These are phyloP conservation scores for Stenoptilia bipunctidactyla DNA, from an alignment of 2,888 invertebrate species.

Conservation along the genomic window DNA sequence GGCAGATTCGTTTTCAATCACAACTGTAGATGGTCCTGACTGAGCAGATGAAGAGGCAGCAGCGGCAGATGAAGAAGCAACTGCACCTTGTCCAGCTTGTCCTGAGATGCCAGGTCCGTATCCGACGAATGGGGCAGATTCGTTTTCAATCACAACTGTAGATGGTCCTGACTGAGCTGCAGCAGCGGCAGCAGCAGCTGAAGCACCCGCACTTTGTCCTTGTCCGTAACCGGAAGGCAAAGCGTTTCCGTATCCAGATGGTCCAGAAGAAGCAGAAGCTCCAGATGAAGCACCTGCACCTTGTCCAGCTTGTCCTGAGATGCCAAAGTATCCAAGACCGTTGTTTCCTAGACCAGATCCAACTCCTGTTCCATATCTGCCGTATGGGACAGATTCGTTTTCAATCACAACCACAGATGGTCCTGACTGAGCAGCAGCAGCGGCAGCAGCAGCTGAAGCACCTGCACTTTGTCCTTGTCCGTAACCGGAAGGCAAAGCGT, in stretches of 20 bases:
- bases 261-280: neutral
- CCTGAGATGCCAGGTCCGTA: neutral
- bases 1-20: neutral
- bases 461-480: too few relatives aligned
- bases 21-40: neutral
- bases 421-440: too few relatives aligned
- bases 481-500: too few relatives aligned
- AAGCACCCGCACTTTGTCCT: neutral
- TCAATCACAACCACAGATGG: too few relatives aligned
- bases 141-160: neutral
- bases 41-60: neutral
- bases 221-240: neutral
- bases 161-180: neutral
- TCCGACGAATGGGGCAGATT: neutral
- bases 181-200: constrained; percentile 4
- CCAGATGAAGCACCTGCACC: neutral
- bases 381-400: too few relatives aligned
- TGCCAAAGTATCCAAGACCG: neutral
- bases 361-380: too few relatives aligned
- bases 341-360: constrained; percentile 15
- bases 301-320: neutral
- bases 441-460: too few relatives aligned
- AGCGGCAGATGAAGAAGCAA: neutral
- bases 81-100: neutral
- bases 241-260: neutral